These are phyloP conservation scores for Cataglyphis cursor DNA, from an alignment of 2,888 invertebrate genomes.

Conservation along the genomic window DNA sequence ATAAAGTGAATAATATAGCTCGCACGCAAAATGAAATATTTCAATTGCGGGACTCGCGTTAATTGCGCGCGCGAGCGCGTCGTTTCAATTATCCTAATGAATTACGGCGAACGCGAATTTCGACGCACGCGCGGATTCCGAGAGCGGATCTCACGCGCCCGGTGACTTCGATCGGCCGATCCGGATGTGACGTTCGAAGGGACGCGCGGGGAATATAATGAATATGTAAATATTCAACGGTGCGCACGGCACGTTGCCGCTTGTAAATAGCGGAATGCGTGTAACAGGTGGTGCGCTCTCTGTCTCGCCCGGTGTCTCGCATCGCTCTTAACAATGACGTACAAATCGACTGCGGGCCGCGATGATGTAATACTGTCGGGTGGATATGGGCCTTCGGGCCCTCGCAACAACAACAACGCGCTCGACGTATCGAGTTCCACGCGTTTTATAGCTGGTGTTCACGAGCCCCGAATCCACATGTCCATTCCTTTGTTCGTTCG, in stretches of 20 bases:
- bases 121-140: slow-evolving; percentile 22
- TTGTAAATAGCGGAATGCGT: slow-evolving; percentile 46
- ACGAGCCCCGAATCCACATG: not conserved
- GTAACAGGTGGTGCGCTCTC: slow-evolving; percentile 51
- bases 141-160: slow-evolving; percentile 5
- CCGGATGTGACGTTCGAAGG: slow-evolving; percentile 7
- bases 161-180: slow-evolving; percentile 36
- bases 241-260: slow-evolving; percentile 13
- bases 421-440: not conserved
- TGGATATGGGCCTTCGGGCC: slow-evolving; percentile 6
- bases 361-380: slow-evolving; percentile 1
- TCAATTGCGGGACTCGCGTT: slow-evolving; percentile 52
- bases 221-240: slow-evolving; percentile 53
- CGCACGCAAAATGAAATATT: slow-evolving; percentile 50
- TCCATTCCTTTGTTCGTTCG: not conserved
- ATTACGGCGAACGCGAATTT: slow-evolving; percentile 30
- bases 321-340: slow-evolving; percentile 29
- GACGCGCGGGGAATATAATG: slow-evolving; percentile 41
- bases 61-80: slow-evolving; percentile 44
- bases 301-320: slow-evolving; percentile 31
- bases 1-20: slow-evolving; percentile 55
- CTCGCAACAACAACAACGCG: not conserved
- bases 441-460: not conserved
- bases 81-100: slow-evolving; percentile 49
- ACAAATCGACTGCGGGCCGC: not conserved